A percentile compares a stretch with the other conserved stretches of the same genome.
phyloP scores from a whole-genome alignment of 92 coral and sea anemone genomes.

The Blastomussa wellsi region DNA sequence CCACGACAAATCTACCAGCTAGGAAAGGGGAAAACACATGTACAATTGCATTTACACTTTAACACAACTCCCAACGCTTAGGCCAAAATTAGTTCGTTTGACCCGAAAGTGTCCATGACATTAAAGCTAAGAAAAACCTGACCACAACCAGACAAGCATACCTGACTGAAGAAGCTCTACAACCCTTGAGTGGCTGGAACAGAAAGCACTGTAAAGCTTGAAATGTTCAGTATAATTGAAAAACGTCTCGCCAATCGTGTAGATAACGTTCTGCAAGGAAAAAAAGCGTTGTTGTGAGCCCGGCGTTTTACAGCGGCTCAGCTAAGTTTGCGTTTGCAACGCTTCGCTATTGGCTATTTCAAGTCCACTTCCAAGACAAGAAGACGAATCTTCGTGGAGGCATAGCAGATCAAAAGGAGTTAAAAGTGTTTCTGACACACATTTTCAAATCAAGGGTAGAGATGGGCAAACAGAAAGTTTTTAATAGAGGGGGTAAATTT shows the following conservation, averaged over 20 bases:
- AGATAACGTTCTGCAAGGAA: slow-evolving; percentile 79
- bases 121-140: neutral
- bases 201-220: slow-evolving; percentile 96
- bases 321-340: neutral
- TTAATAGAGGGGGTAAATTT: no score
- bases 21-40: no score
- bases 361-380: no score
- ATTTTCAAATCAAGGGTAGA: no score
- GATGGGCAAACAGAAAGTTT: no score
- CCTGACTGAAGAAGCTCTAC: slow-evolving; percentile 96
- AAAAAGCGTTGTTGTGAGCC: neutral
- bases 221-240: slow-evolving; percentile 94
- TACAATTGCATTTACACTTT: neutral
- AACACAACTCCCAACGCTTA: neutral
- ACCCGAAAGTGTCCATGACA: no score
- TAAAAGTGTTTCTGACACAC: no score
- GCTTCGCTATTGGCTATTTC: no score
- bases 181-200: slow-evolving; percentile 93
- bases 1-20: no score
- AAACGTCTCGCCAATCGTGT: slow-evolving; percentile 90
- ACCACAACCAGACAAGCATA: no score
- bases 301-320: neutral
- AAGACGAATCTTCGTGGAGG: no score
- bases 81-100: neutral
- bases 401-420: no score